These are phyloP conservation scores for Hecatera dysodea DNA, from an alignment of 2,888 invertebrate genomes.

Conservation along the genomic window DNA sequence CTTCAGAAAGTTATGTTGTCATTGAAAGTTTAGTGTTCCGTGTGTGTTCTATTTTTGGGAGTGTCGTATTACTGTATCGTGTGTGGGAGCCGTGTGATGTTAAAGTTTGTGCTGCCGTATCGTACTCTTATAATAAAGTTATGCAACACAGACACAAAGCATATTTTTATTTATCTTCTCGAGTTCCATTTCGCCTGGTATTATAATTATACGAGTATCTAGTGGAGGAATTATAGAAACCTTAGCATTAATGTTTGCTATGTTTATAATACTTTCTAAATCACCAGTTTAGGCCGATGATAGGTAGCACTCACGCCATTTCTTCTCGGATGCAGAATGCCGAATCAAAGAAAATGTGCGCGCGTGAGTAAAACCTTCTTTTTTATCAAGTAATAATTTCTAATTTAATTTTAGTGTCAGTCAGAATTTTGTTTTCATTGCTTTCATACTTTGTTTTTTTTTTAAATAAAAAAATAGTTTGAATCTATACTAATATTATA, in stretches of 20 bases:
- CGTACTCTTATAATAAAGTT: not conserved
- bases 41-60: not conserved
- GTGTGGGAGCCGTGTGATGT: not conserved
- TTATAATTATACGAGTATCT: not conserved
- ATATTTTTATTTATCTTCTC: not conserved
- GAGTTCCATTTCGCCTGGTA: not conserved
- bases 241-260: too few relatives aligned
- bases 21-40: constrained; percentile 10
- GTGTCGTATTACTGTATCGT: not conserved
- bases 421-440: too few relatives aligned
- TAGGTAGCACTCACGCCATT: not conserved
- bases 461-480: too few relatives aligned
- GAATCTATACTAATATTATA: too few relatives aligned
- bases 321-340: constrained; percentile 3
- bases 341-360: constrained; percentile 14
- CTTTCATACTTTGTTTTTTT: too few relatives aligned
- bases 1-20: constrained; percentile 11
- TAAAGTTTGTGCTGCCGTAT: not conserved
- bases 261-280: too few relatives aligned
- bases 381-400: too few relatives aligned
- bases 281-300: not conserved
- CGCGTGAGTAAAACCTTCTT: not conserved
- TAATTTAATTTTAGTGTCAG: too few relatives aligned
- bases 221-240: not conserved
- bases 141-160: not conserved